A percentile compares a stretch with the other conserved stretches of the same genome.
These are phyloP conservation scores for Triops longicaudatus DNA, from an alignment of 1,140 invertebrate genomes.

Conservation along the genomic window DNA sequence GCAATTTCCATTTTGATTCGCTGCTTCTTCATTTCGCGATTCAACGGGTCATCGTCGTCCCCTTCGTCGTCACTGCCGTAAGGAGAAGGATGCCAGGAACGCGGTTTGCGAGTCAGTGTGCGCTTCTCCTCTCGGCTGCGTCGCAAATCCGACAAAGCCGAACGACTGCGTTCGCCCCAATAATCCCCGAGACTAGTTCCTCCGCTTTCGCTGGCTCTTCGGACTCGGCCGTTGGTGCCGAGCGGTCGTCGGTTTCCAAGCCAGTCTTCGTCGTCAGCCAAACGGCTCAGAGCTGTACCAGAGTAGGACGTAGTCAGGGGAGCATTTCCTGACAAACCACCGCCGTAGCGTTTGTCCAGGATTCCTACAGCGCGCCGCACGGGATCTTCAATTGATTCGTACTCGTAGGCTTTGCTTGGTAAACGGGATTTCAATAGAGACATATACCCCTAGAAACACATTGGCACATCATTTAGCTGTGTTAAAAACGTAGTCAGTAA, in stretches of 20 bases:
- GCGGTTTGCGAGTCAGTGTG: slow-evolving; percentile 40
- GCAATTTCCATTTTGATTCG: slow-evolving; percentile 57
- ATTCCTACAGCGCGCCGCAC: slow-evolving; percentile 30
- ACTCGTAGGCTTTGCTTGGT: slow-evolving; percentile 45
- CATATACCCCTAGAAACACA: slow-evolving; percentile 33
- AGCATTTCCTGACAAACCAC: slow-evolving; percentile 5
- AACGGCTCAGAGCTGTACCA: slow-evolving; percentile 25
- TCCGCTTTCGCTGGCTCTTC: neutral
- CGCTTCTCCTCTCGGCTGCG: slow-evolving; percentile 11
- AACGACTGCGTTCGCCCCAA: slow-evolving; percentile 8
- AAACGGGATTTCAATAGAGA: slow-evolving; percentile 32
- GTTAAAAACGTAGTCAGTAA: neutral
- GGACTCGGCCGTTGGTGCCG: neutral
- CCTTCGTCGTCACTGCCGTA: slow-evolving; percentile 46
- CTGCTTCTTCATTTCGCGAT: slow-evolving; percentile 50
- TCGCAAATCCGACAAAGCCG: neutral
- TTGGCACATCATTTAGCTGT: slow-evolving; percentile 4
- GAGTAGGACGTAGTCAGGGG: slow-evolving; percentile 25
- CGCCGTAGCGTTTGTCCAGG: slow-evolving; percentile 18
- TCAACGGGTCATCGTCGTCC: slow-evolving; percentile 43
- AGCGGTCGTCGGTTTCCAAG: neutral
- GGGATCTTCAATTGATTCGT: slow-evolving; percentile 43
- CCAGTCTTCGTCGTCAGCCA: slow-evolving; percentile 26
- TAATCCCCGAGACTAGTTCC: slow-evolving; percentile 15
- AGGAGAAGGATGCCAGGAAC: slow-evolving; percentile 52